These are phyloP conservation scores for Pantherophis guttatus DNA, from an alignment of 2,113 vertebrate genomes.

Conservation along the genomic window DNA sequence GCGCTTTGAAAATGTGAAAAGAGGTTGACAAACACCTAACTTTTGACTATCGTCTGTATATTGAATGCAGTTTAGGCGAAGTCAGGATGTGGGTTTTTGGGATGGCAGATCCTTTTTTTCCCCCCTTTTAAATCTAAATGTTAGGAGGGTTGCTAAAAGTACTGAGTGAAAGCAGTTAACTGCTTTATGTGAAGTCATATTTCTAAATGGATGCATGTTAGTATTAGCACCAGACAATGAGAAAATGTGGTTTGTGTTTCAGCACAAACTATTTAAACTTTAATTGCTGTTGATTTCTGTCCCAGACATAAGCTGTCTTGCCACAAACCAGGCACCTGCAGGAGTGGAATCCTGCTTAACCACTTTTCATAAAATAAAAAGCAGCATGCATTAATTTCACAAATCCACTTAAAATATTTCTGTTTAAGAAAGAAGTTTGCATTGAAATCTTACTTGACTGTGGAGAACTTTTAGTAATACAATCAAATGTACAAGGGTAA, in stretches of 20 bases:
- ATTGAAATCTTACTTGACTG: not conserved
- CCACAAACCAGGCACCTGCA: conserved; percentile 3
- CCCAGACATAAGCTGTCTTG: conserved; percentile 20
- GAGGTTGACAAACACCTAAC: conserved; percentile 4
- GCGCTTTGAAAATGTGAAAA: conserved; percentile 7
- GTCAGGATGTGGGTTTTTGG: conserved; percentile 6
- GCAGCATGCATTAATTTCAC: not conserved
- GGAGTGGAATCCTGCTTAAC: conserved; percentile 5
- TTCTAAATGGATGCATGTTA: conserved; percentile 9
- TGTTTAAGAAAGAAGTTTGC: not conserved
- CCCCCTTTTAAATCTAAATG: conserved; percentile 2
- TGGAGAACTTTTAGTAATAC: not conserved
- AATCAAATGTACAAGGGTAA: not conserved
- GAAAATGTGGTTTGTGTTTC: conserved; percentile 9
- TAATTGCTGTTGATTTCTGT: conserved; percentile 26
- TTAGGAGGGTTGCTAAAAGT: not conserved
- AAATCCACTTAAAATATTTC: conserved; percentile 9
- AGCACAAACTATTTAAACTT: conserved; percentile 19
- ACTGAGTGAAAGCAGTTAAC: not conserved
- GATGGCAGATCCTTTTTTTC: not conserved
- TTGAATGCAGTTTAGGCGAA: not conserved
- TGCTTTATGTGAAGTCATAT: not conserved
- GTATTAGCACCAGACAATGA: conserved; percentile 15
- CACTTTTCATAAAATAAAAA: conserved; percentile 20
- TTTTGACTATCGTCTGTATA: conserved; percentile 14